Percentiles rank a stretch among this genome's conserved stretches.
phyloP scores from a whole-genome alignment of 2,797 vertebrate species.

The Uromys caudimaculatus region DNA sequence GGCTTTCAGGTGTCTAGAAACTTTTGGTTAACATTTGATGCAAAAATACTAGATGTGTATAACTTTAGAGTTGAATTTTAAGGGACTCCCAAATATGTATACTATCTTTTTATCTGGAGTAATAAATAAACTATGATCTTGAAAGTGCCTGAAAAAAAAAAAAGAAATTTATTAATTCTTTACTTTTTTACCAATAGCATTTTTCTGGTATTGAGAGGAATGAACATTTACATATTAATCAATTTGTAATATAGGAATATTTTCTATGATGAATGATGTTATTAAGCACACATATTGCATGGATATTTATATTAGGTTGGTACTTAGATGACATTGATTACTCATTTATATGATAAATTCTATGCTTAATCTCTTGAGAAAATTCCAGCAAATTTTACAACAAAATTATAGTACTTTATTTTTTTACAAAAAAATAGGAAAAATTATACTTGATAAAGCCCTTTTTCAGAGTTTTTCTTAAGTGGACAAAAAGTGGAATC shows the following conservation, averaged over 20 bases:
- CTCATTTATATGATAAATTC: neutral
- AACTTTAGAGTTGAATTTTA: constrained; percentile 93
- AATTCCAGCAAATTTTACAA: neutral
- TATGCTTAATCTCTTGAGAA: constrained; percentile 8
- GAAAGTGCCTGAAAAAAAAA: too few species aligned
- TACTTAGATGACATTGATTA: neutral
- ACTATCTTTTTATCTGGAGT: constrained; percentile 97
- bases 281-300: neutral
- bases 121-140: constrained; percentile 97
- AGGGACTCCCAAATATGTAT: constrained; percentile 93
- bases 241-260: neutral
- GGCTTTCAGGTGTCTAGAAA: constrained; percentile 87
- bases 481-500: neutral
- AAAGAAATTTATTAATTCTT: too few species aligned
- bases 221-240: neutral
- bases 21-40: constrained; percentile 85
- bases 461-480: neutral
- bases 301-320: neutral
- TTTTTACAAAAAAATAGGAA: neutral
- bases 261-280: neutral
- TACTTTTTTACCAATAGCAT: neutral
- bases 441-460: neutral
- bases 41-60: constrained; percentile 91
- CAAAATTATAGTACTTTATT: neutral
- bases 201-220: neutral